Conservation (phyloP, 2,888 invertebrate genomes). For the Cantharis nigra region DNA sequence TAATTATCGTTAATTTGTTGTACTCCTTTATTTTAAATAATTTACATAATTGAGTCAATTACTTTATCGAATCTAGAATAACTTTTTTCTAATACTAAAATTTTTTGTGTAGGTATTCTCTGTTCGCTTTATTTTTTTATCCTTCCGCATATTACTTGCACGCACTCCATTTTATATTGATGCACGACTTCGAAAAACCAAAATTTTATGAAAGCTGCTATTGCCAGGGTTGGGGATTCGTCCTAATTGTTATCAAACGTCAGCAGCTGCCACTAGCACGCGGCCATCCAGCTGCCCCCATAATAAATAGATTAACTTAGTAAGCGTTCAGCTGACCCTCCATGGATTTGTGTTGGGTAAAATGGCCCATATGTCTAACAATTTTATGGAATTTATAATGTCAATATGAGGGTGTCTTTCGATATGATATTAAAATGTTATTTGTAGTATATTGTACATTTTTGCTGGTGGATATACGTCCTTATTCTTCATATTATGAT, state of each 20-base stretch:
- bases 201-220: conserved; percentile 1
- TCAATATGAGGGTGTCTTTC: conserved; percentile 11
- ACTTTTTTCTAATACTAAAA: not conserved
- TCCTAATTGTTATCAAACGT: conserved; percentile 35
- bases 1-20: not conserved
- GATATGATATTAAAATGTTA: conserved; percentile 18
- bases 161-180: not conserved
- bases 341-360: conserved; percentile 15
- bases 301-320: conserved; percentile 37
- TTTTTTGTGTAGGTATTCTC: not conserved
- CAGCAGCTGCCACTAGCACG: conserved; percentile 39
- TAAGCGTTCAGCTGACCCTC: conserved; percentile 21
- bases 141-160: not conserved
- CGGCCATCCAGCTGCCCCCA: conserved; percentile 37
- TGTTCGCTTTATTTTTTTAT: not conserved
- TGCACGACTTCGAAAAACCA: not conserved
- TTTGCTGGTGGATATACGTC: conserved; percentile 5
- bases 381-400: conserved; percentile 21
- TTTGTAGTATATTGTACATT: conserved; percentile 21
- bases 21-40: not conserved
- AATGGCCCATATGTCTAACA: conserved; percentile 27
- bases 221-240: conserved; percentile 11
- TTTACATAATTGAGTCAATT: not conserved
- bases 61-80: not conserved
- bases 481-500: conserved; percentile 5